Percentiles rank a stretch among this genome's conserved stretches.
Conservation (phyloP, 2,797 vertebrate genomes). For the Oreochromis mossambicus region DNA sequence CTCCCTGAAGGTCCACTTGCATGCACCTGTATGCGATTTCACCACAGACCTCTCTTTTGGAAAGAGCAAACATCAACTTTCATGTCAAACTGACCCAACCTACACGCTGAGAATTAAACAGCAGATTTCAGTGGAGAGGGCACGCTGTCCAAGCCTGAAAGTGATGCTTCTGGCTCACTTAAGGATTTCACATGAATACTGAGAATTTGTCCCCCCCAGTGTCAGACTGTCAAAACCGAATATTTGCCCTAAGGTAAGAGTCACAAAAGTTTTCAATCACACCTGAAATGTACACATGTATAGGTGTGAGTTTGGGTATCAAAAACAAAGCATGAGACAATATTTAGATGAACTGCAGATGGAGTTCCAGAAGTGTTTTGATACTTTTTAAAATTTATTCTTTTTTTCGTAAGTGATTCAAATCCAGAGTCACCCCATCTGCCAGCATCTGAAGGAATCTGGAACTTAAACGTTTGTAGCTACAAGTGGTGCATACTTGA, state of each 20-base stretch:
- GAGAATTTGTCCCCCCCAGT: background rate
- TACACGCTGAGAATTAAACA: background rate
- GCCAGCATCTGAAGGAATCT: background rate
- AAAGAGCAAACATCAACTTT: background rate
- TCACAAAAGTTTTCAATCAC: background rate
- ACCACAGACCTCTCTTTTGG: background rate
- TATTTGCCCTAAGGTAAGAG: background rate
- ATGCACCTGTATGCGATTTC: background rate
- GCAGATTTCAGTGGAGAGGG: background rate
- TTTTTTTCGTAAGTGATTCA: background rate
- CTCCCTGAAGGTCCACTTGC: background rate
- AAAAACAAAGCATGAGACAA: background rate
- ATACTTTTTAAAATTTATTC: background rate
- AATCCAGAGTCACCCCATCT: constrained; percentile 5
- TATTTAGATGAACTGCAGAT: background rate
- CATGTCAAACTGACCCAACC: background rate
- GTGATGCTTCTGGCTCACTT: background rate
- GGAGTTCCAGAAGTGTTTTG: background rate
- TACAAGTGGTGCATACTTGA: background rate
- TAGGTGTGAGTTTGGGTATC: background rate
- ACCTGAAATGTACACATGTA: background rate
- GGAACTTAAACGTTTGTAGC: background rate
- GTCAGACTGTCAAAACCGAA: background rate
- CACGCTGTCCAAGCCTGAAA: background rate
- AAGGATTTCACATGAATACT: background rate